Base-by-base conservation (phyloP, 2,113 vertebrate species). In the Chaetodon trifascialis region DNA sequence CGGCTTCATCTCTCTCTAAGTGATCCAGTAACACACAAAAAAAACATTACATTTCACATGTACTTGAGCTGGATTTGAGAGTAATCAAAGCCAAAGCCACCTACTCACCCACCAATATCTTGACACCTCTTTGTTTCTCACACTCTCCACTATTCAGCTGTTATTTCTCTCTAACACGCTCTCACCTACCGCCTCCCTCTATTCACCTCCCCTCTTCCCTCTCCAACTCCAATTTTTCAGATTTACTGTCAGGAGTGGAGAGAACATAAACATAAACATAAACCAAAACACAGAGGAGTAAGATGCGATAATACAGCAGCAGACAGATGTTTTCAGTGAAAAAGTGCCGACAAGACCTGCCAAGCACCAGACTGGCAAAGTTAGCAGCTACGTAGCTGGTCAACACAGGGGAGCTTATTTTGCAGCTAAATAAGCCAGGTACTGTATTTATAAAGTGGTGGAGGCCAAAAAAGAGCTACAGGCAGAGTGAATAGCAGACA, bases 51-150 rank as follows among this genome's bases (percentile, higher is more conserved):
- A 69, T 89, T 88, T 83, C 46, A 56, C 80, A 78, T 79, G 70
- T 72, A 84, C 66, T 86, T 59, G 70, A 88, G 84, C 54, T 59
- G 25, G 8, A 64, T 84, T 72, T 60, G 69, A 75, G 87, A 56
- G 72, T 69, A 88, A 87, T 90, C 82, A 76, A 85, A 90, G 85
- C 84, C 85, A 86, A 25, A 85, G 56, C 87, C 90, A 69, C 86
- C 88, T 75, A 89, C 85, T 84, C 88, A 55, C 54, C 58, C 82
- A 70, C 77, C 85, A 42, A 44, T 63, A 80, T 89, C 87, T 86
- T 72, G 21, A 86, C 91, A 82, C 90, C 80, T 92, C 88, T 86
- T 85, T 91, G 85, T 90, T 89, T 92, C 80, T 92, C 86, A 82
- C 86, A 54, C 83, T 85, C 80, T 84, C 82, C 64, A 65, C 66